Evolutionary conservation across 2,113 vertebrate genomes (phyloP).

Genomic region (Echinops telfairi): DNA sequence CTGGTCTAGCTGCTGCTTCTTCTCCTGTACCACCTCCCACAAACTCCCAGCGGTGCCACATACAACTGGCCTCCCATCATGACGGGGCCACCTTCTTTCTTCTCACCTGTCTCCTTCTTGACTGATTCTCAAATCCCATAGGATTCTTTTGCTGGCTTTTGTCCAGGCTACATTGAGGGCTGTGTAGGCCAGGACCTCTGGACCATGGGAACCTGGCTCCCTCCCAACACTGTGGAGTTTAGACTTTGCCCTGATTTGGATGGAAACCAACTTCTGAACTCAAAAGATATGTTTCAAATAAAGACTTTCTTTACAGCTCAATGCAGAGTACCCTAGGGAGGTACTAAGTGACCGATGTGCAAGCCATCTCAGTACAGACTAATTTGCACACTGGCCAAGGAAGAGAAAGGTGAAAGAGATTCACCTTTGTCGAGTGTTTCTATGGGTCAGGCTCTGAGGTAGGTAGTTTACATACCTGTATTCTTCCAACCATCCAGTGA

Average conservation of each 20-base stretch:
- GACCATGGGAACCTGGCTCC: not conserved
- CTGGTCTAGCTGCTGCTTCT: not conserved
- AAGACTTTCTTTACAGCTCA: not conserved
- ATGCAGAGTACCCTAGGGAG: not conserved
- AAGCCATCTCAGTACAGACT: not conserved
- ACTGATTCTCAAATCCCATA: not conserved
- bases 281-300: not conserved
- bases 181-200: not conserved
- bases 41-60: too few relatives aligned
- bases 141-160: not conserved
- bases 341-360: not conserved
- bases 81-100: not conserved
- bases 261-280: not conserved
- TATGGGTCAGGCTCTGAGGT: too few relatives aligned
- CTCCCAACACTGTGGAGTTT: not conserved
- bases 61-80: not conserved
- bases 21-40: not conserved
- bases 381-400: not conserved
- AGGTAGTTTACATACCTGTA: not conserved
- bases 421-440: too few relatives aligned
- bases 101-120: conserved; percentile 19
- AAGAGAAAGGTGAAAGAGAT: not conserved
- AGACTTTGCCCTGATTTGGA: not conserved
- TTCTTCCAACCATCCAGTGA: not conserved
- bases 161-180: not conserved